These are phyloP conservation scores for Bos indicus DNA, from an alignment of 2,113 vertebrate species.

Conservation along the genomic window DNA sequence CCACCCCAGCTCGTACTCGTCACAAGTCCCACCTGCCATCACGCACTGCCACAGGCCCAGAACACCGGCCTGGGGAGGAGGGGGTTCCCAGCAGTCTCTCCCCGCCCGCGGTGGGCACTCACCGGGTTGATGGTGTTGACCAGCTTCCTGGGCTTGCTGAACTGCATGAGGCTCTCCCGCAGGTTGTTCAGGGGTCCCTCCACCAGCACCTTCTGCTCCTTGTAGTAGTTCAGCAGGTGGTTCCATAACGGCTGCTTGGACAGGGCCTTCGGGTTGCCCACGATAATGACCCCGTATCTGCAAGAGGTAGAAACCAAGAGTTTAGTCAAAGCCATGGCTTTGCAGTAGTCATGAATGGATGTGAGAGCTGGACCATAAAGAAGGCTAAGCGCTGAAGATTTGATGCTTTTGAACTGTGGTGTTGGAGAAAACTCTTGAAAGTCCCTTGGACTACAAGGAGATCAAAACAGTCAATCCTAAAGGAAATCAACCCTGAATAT, in stretches of 20 bases:
- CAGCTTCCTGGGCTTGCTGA: constrained; percentile 98
- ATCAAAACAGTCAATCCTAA: not conserved
- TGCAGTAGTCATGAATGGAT: not conserved
- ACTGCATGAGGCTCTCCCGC: constrained; percentile 98
- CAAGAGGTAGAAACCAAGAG: not conserved
- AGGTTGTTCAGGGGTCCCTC: constrained; percentile 99
- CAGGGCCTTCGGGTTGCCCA: constrained; percentile 97
- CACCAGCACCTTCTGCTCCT: constrained; percentile 98
- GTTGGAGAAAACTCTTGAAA: not conserved
- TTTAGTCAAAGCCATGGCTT: not conserved
- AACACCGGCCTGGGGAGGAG: not conserved
- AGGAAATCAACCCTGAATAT: not conserved
- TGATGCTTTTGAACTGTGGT: not conserved
- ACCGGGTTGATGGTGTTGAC: constrained; percentile 99
- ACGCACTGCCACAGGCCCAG: not conserved
- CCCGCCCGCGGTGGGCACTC: constrained; percentile 38
- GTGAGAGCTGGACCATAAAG: not conserved
- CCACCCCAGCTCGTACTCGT: not conserved
- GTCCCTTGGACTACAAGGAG: not conserved
- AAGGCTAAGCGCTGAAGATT: not conserved
- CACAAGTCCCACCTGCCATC: not conserved
- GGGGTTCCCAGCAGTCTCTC: not conserved
- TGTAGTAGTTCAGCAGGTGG: constrained; percentile 98
- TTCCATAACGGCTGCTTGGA: constrained; percentile 99
- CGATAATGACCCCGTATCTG: constrained; percentile 98